Conservation (phyloP, 2,888 invertebrate species). For the Clistopyga incitator region DNA sequence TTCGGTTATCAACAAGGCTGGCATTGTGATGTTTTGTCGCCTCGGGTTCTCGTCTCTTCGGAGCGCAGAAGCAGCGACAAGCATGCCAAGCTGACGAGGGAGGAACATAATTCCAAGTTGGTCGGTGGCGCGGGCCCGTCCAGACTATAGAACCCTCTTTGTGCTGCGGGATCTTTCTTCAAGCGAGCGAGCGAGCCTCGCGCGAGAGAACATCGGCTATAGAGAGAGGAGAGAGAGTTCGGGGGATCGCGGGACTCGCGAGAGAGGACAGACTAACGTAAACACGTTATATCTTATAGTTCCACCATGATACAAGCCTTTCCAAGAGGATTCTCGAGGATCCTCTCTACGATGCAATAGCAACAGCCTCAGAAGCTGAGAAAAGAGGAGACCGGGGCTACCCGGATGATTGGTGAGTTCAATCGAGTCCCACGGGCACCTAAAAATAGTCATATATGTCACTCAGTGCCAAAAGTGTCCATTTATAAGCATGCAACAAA, state of each 20-base stretch:
- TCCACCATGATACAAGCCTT: conserved; percentile 61
- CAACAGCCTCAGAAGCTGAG: conserved; percentile 13
- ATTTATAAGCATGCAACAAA: too few species aligned
- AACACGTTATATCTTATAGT: conserved; percentile 76
- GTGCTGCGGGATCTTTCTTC: conserved; percentile 70
- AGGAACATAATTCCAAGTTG: conserved; percentile 74
- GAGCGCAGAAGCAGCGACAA: conserved; percentile 72
- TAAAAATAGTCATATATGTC: too few species aligned
- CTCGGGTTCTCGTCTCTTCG: conserved; percentile 60
- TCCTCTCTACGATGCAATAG: conserved; percentile 48
- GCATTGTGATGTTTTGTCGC: conserved; percentile 83
- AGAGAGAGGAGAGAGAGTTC: conserved; percentile 66
- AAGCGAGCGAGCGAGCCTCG: too few species aligned
- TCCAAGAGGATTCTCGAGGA: conserved; percentile 73
- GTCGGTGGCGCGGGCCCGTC: conserved; percentile 52
- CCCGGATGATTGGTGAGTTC: too few species aligned
- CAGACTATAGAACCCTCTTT: conserved; percentile 84
- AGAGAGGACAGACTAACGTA: conserved; percentile 81
- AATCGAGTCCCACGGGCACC: too few species aligned
- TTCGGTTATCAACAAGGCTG: conserved; percentile 81
- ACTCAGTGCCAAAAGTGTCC: too few species aligned
- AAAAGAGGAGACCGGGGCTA: too few species aligned
- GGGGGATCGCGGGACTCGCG: conserved; percentile 48
- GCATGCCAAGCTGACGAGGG: conserved; percentile 75
- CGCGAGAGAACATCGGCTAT: conserved; percentile 71